Evolutionary conservation across 2,888 invertebrate species (phyloP), one percentile per base, ranked within the genome.

Genomic region (Pseudococcus viburni): DNA sequence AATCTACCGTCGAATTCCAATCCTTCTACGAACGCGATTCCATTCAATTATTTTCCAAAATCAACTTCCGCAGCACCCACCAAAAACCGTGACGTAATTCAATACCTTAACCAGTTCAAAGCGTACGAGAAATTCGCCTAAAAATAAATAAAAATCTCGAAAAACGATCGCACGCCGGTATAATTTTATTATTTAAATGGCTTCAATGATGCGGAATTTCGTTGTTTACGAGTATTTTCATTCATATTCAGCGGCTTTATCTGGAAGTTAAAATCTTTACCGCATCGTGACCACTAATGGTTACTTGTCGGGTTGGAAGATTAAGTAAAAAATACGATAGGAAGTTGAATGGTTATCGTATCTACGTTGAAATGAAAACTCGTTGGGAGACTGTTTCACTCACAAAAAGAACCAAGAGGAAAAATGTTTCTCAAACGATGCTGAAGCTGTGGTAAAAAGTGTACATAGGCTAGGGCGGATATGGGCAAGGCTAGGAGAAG

Each of bases 191-290:
- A 46, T 33, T 77, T 77, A 83, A 83, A 83, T 46, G 80, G 80
- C 42, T 46, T 83, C 80, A 83, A 83, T 83, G 80, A 83, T 33
- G 80, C 80, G 80, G 80, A 83, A 83, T 83, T 83, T 83, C 42
- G 80, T 83, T 83, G 80, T 83, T 83, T 83, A 83, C 80, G 80
- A 83, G 80, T 46, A 46, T 83, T 83, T 83, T 83, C 80, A 83
- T 83, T 83, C 80, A 83, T 83, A 83, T 83, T 83, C 80, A 83
- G 64, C 46, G 80, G 80, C 46, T 83, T 73, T 83, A 83, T 83
- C 80, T 83, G 19, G 42, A 22, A 46, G 80, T 83, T 46, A 46
- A 46, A 83, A 83, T 83, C 80, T 83, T 83, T n/a, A 83, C 42
- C 46, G 80, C 80, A 46, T 83, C 46, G 80, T 83, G 80, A 83